Percentiles rank a stretch among this genome's conserved stretches.
Conservation (phyloP, 2,888 invertebrate species). For the Drosophila nr. perissopoda region DNA sequence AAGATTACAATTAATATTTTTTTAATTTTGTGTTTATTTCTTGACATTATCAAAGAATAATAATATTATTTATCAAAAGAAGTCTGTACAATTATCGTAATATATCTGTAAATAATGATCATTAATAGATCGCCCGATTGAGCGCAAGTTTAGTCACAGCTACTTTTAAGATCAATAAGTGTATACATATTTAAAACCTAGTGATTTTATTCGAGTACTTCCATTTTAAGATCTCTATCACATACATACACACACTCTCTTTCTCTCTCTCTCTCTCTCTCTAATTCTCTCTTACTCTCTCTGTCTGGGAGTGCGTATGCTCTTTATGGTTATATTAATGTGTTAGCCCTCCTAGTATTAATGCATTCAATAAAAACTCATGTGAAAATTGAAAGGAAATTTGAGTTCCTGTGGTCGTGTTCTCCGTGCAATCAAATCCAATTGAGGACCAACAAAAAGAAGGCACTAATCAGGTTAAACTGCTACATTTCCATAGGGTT, state of each 20-base stretch:
- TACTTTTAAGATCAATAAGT: conserved; percentile 36
- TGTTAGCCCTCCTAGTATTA: conserved; percentile 58
- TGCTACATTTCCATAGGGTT: conserved; percentile 60
- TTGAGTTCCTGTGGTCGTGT: conserved; percentile 18
- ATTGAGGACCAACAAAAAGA: conserved; percentile 66
- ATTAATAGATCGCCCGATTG: conserved; percentile 25
- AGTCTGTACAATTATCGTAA: conserved; percentile 17
- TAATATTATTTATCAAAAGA: conserved; percentile 3
- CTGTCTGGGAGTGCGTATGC: conserved; percentile 3
- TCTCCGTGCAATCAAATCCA: conserved; percentile 62
- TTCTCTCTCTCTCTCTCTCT: background rate
- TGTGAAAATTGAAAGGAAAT: conserved; percentile 29
- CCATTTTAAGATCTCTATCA: conserved; percentile 45
- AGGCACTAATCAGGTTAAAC: conserved; percentile 68
- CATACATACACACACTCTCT: background rate
- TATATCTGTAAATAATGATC: conserved; percentile 57
- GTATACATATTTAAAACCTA: conserved; percentile 38
- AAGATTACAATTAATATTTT: background rate
- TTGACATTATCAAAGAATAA: conserved; percentile 7
- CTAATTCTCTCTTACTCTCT: background rate
- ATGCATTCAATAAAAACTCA: conserved; percentile 66
- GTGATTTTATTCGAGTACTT: conserved; percentile 65
- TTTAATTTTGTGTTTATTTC: background rate
- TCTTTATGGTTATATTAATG: conserved; percentile 34
- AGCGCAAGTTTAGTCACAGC: conserved; percentile 59